These are phyloP conservation scores for Hydroisotoma schaefferi DNA, from an alignment of 2,888 invertebrate genomes.

Conservation along the genomic window DNA sequence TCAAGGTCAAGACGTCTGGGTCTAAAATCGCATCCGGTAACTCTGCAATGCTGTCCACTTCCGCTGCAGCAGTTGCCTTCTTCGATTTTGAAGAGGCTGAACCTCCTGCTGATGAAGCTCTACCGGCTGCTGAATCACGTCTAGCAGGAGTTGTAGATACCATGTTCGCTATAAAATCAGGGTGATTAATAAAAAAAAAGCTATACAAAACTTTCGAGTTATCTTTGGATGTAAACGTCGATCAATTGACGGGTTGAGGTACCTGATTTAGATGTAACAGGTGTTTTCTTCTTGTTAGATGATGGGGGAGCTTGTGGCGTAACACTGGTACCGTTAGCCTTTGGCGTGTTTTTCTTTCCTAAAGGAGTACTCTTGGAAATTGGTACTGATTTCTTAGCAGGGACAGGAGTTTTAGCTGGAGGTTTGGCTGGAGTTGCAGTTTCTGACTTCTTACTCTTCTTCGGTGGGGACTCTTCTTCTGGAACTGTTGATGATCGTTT, in stretches of 20 bases:
- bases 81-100: background rate
- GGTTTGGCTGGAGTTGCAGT: constrained; percentile 10
- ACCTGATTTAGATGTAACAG: background rate
- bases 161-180: too few species aligned
- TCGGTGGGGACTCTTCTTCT: constrained; percentile 29
- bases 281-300: background rate
- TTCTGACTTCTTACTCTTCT: constrained; percentile 29
- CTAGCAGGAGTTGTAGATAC: constrained; percentile 29
- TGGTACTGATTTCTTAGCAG: background rate
- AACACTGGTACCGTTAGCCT: constrained; percentile 27
- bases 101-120: constrained; percentile 1
- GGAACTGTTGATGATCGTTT: constrained; percentile 30
- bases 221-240: too few species aligned
- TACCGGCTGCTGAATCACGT: constrained; percentile 28
- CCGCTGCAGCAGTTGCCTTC: background rate
- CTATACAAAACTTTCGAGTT: too few species aligned
- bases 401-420: constrained; percentile 24
- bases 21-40: constrained; percentile 18
- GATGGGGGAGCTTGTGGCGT: background rate
- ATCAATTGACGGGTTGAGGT: too few species aligned
- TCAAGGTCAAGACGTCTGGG: constrained; percentile 33
- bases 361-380: constrained; percentile 13
- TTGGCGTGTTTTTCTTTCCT: constrained; percentile 14
- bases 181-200: too few species aligned
- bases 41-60: background rate